Evolutionary conservation across 1,140 invertebrate species (phyloP), one percentile per base, ranked within the genome.

Genomic region (Ladona fulva): DNA sequence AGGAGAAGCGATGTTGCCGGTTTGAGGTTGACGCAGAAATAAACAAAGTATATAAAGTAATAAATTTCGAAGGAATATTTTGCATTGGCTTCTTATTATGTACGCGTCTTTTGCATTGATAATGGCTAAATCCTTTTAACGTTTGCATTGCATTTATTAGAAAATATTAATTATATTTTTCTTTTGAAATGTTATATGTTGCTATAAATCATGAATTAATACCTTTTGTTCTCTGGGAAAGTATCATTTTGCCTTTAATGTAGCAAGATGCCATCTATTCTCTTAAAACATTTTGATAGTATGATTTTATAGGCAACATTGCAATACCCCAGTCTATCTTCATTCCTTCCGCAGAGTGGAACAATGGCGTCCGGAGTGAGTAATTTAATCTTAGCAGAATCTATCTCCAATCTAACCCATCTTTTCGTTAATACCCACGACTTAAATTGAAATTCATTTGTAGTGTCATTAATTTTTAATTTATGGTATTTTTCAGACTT

Each of bases 401-500:
- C 52, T 66, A 12, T 19, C 5, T 66, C 5, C 1, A 6, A 66
- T 22, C 52, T 66, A 3, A 66, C 5, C 52, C 52, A 66, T 66
- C 52, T 16, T 66, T 1, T 66, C 14, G 5, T 12, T 6, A 5
- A 6, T 66, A 3, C 14, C 12, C 1, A 12, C 14, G 5, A 3
- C 3, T 6, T 66, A 22, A 66, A 66, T 66, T 16, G 52, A 66
- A 6, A 66, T 74, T 75, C 25, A 24, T 24, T 66, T n/a, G 44
- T 76, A 42, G 1, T 37, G 1, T 37, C 29, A 8, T n/a, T 77
- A 37, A 74, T 76, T 80, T 0, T 80, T 74, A 37, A 29, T 59
- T 74, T 78, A 75, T 74, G 37, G 11, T 77, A 76, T 81, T 85
- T 88, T 89, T 89, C 89, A 97, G 95, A 97, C 94, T 85, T 90